Evolutionary conservation across 2,888 invertebrate genomes (phyloP).

Genomic region (Bursaphelenchus okinawaensis): DNA sequence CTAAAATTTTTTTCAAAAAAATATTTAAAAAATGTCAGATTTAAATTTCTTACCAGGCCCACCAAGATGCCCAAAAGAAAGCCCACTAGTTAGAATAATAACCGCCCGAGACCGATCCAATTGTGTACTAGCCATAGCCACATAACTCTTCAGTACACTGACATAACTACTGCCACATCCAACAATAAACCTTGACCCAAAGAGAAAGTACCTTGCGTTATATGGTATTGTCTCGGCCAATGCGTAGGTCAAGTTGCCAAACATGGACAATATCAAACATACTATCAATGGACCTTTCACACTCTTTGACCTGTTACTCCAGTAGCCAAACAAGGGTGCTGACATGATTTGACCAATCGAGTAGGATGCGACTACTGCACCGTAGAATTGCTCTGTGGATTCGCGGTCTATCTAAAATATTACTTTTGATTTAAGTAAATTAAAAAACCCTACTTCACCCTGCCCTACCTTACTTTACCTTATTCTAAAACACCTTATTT

Average conservation of each 20-base stretch:
- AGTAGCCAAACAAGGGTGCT: constrained; percentile 31
- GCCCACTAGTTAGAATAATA: background rate
- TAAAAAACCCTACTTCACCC: background rate
- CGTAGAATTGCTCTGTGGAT: constrained; percentile 28
- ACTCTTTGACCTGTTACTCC: constrained; percentile 41
- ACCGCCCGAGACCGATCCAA: background rate
- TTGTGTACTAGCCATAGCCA: background rate
- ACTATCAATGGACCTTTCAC: constrained; percentile 54
- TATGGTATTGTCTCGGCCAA: constrained; percentile 21
- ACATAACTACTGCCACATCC: constrained; percentile 13
- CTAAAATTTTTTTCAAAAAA: no score
- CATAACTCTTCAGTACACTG: background rate
- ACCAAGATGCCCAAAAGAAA: background rate
- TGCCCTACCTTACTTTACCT: no score
- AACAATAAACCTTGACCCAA: constrained; percentile 11
- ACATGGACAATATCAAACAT: constrained; percentile 27
- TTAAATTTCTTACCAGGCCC: background rate
- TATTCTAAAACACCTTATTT: no score
- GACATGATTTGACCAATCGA: constrained; percentile 26
- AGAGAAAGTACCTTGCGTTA: constrained; percentile 1
- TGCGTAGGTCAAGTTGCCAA: constrained; percentile 55
- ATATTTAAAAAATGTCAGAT: no score
- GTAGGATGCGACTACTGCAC: constrained; percentile 30
- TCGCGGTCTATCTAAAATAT: constrained; percentile 14
- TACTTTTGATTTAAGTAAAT: background rate